Conservation (phyloP, 2,888 invertebrate species). For the Brachyptera putata region DNA sequence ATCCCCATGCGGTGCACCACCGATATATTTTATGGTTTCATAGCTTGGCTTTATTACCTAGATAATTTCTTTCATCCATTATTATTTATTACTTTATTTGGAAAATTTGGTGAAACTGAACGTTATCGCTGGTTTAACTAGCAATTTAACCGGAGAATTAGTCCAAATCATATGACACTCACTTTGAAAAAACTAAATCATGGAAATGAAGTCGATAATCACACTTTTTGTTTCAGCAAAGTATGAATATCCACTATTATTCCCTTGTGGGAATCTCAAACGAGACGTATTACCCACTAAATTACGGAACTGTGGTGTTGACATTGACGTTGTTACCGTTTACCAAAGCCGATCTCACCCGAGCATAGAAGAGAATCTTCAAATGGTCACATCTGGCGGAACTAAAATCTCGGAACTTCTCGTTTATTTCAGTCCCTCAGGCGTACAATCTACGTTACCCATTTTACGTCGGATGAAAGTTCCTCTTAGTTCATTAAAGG, state of each 20-base stretch:
- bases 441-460: constrained; percentile 48
- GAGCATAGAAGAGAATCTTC: constrained; percentile 46
- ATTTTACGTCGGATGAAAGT: constrained; percentile 44
- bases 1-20: too few species aligned
- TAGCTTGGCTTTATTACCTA: too few species aligned
- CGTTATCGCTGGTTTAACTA: too few species aligned
- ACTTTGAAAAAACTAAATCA: too few species aligned
- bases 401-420: constrained; percentile 48
- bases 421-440: constrained; percentile 58
- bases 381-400: constrained; percentile 42
- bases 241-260: constrained; percentile 47
- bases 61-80: too few species aligned
- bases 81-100: too few species aligned
- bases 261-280: constrained; percentile 55
- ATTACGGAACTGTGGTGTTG: constrained; percentile 44
- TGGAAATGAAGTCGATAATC: background rate
- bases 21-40: too few species aligned
- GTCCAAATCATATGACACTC: too few species aligned
- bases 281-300: constrained; percentile 49
- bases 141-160: too few species aligned
- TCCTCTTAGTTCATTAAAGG: constrained; percentile 22
- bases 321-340: constrained; percentile 49
- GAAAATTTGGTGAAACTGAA: too few species aligned
- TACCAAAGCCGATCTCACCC: constrained; percentile 53
- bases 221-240: constrained; percentile 34